A percentile compares a stretch with the other conserved stretches of the same genome.
Evolutionary conservation across 2,797 vertebrate genomes (phyloP).

Genomic region (Catostomus latipinnis): DNA sequence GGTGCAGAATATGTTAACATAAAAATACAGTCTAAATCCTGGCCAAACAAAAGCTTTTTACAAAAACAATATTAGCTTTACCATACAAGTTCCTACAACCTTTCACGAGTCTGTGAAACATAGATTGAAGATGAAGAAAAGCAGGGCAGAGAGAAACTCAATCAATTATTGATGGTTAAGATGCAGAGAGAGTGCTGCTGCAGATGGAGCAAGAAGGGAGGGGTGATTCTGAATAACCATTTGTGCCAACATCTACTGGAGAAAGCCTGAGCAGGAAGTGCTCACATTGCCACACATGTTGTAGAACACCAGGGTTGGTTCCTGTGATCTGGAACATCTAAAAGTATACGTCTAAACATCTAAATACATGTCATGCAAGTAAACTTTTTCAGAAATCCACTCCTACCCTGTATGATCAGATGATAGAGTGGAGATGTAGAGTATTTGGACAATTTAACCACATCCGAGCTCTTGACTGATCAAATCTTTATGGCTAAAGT

Average conservation of each 20-base stretch:
- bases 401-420: neutral
- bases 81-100: constrained; percentile 35
- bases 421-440: too few relatives aligned
- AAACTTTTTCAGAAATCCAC: neutral
- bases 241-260: constrained; percentile 44
- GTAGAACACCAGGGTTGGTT: constrained; percentile 7
- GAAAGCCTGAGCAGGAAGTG: constrained; percentile 16
- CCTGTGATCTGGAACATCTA: neutral
- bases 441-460: neutral
- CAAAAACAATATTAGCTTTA: constrained; percentile 34
- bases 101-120: constrained; percentile 63
- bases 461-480: neutral
- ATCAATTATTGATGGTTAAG: constrained; percentile 83
- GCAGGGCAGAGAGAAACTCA: constrained; percentile 63
- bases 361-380: neutral
- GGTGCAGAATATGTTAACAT: neutral
- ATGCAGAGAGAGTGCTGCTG: constrained; percentile 69
- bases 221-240: neutral
- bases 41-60: neutral
- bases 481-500: too few relatives aligned
- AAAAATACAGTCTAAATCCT: neutral
- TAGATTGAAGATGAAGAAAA: constrained; percentile 66
- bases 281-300: neutral
- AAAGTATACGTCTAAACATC: too few relatives aligned
- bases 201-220: constrained; percentile 36